Evolutionary conservation across 2,888 invertebrate species (phyloP).

Genomic region (Melanostoma mellinum): DNA sequence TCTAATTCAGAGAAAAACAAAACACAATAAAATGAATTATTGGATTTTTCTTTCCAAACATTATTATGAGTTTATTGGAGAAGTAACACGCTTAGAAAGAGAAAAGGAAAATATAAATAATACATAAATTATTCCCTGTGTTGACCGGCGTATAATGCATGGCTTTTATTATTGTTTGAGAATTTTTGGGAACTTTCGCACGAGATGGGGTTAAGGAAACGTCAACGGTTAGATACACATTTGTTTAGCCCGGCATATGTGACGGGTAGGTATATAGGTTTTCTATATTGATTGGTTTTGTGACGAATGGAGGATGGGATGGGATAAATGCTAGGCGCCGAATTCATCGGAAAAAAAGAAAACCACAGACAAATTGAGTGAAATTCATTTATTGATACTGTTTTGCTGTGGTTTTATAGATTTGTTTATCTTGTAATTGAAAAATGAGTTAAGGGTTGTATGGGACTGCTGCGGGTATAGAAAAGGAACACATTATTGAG

Average conservation of each 20-base stretch:
- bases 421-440: too few relatives aligned
- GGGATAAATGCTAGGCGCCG: slow-evolving; percentile 46
- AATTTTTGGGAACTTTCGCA: slow-evolving; percentile 1
- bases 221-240: slow-evolving; percentile 18
- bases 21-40: slow-evolving; percentile 28
- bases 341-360: slow-evolving; percentile 35
- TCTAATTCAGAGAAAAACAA: slow-evolving; percentile 21
- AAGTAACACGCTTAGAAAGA: background rate
- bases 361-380: slow-evolving; percentile 16
- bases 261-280: too few relatives aligned
- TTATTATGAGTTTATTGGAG: slow-evolving; percentile 4
- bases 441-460: too few relatives aligned
- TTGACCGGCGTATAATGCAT: too few relatives aligned
- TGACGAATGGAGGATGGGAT: background rate
- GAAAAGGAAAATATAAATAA: background rate
- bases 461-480: too few relatives aligned
- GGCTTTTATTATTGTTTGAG: too few relatives aligned
- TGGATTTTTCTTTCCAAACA: slow-evolving; percentile 34
- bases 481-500: too few relatives aligned
- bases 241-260: too few relatives aligned
- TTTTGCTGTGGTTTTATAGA: slow-evolving; percentile 1
- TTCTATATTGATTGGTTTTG: too few relatives aligned
- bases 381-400: slow-evolving; percentile 40
- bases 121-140: too few relatives aligned
- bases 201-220: slow-evolving; percentile 39